Evolutionary conservation across 2,888 invertebrate species (phyloP).

Genomic region (Nephrotoma flavescens): DNA sequence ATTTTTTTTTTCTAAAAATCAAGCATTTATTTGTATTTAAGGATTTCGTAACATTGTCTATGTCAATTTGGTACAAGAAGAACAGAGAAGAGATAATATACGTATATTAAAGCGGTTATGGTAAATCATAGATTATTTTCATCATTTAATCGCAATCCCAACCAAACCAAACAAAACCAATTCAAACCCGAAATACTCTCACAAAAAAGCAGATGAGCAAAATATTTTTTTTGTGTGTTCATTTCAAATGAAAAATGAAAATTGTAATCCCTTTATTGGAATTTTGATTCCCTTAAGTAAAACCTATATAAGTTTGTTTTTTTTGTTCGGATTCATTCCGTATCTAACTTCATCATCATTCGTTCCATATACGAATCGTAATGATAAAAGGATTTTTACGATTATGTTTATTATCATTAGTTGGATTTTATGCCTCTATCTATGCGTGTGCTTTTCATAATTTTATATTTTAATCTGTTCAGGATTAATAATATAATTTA

Average conservation of each 20-base stretch:
- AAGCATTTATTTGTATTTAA: too few species aligned
- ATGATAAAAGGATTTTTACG: background rate
- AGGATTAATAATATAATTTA: background rate
- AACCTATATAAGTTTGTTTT: background rate
- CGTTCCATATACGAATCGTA: background rate
- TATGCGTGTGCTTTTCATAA: background rate
- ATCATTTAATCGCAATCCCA: background rate
- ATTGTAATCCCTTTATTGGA: background rate
- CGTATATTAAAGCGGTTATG: background rate
- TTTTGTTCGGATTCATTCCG: background rate
- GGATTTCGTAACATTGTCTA: background rate
- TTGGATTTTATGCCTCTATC: background rate
- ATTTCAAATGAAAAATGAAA: background rate
- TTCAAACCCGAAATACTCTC: background rate
- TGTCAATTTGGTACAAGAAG: background rate
- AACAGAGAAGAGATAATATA: background rate
- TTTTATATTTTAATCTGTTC: background rate
- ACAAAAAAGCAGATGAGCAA: background rate
- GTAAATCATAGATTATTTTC: background rate
- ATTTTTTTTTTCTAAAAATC: too few species aligned
- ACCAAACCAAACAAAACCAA: background rate
- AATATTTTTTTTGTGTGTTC: background rate
- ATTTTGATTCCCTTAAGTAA: background rate
- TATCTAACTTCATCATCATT: background rate
- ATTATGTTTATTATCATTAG: background rate